Conservation (phyloP, 2,797 vertebrate genomes). For the Rhinoraja longicauda region DNA sequence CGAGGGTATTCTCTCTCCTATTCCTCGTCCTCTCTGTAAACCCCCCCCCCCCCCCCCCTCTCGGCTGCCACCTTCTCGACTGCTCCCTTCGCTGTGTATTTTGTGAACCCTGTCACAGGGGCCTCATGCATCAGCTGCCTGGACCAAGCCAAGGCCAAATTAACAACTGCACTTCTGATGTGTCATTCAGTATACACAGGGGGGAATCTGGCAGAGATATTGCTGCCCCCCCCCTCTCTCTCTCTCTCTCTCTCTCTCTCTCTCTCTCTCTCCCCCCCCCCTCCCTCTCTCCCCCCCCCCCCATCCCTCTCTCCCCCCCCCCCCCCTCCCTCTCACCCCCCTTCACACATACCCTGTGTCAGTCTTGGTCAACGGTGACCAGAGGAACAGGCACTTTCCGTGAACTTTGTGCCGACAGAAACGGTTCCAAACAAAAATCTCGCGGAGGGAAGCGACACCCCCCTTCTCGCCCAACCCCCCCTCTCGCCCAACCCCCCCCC, state of each 20-base stretch:
- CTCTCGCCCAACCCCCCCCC: no score
- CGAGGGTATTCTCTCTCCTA: background rate
- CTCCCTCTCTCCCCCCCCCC: background rate
- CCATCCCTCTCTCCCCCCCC: background rate
- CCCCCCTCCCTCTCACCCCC: no score
- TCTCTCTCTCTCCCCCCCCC: conserved; percentile 37
- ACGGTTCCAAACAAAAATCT: conserved; percentile 36
- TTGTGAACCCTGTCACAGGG: conserved; percentile 42
- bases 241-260: conserved; percentile 40
- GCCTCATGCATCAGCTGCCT: conserved; percentile 49
- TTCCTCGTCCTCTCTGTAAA: background rate
- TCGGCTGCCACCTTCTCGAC: conserved; percentile 38
- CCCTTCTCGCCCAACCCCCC: conserved; percentile 34
- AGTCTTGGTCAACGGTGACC: conserved; percentile 41
- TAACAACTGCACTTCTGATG: conserved; percentile 48
- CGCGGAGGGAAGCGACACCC: no score
- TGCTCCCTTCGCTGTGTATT: conserved; percentile 41
- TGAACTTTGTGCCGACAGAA: conserved; percentile 26
- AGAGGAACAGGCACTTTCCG: background rate
- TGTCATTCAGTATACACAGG: conserved; percentile 48
- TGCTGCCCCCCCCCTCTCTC: conserved; percentile 34
- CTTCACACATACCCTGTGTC: conserved; percentile 46
- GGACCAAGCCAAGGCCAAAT: conserved; percentile 53
- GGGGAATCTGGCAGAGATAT: conserved; percentile 44
- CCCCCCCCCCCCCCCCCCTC: no score